Conservation (phyloP, 1,140 invertebrate genomes). For the Eumaeus atala region DNA sequence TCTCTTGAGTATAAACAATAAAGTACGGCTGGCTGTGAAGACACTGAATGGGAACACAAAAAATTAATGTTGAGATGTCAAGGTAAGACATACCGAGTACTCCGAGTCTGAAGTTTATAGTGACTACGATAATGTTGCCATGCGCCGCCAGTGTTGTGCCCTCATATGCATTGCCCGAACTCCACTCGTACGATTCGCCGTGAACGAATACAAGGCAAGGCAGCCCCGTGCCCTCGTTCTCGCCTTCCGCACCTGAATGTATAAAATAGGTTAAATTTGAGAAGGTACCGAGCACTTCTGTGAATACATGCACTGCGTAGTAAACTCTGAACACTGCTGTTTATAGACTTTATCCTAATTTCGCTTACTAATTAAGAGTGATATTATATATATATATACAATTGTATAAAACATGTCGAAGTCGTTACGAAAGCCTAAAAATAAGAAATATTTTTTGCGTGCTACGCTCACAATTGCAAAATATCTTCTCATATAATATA, state of each 20-base stretch:
- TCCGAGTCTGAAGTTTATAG: conserved; percentile 97
- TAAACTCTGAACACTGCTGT: neutral
- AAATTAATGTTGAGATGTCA: conserved; percentile 6
- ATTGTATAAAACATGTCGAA: too few relatives aligned
- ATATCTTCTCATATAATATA: too few relatives aligned
- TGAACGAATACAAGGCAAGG: conserved; percentile 90
- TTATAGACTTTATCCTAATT: too few relatives aligned
- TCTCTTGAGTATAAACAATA: too few relatives aligned
- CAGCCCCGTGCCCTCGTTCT: conserved; percentile 40
- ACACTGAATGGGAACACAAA: too few relatives aligned
- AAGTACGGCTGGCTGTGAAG: too few relatives aligned
- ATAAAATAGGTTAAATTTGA: conserved; percentile 13
- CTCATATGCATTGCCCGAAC: conserved; percentile 95
- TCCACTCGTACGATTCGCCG: conserved; percentile 96
- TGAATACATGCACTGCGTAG: neutral
- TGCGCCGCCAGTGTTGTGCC: conserved; percentile 92
- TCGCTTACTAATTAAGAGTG: too few relatives aligned
- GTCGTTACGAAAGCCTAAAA: too few relatives aligned
- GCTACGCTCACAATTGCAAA: neutral
- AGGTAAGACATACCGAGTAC: conserved; percentile 86
- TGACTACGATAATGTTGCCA: conserved; percentile 95
- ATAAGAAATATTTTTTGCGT: too few relatives aligned
- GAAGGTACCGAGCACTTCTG: conserved; percentile 2
- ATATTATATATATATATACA: too few relatives aligned
- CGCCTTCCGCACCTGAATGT: conserved; percentile 35